These are phyloP conservation scores for Harpegnathos saltator DNA, from an alignment of 1,140 invertebrate genomes.

Conservation along the genomic window DNA sequence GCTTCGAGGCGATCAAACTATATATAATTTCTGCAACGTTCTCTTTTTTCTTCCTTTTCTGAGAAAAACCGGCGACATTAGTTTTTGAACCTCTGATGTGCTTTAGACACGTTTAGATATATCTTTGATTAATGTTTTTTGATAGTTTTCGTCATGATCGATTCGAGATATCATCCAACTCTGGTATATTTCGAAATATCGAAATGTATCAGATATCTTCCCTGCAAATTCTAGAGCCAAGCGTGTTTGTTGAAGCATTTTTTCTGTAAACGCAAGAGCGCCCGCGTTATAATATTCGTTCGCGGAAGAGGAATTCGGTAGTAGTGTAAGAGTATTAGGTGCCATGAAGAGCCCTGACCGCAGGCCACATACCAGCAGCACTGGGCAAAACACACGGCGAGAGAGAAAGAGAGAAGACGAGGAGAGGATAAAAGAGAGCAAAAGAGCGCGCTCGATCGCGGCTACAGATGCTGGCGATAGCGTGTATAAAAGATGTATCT, in stretches of 20 bases:
- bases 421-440: conserved; percentile 24
- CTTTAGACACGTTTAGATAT: no score
- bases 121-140: no score
- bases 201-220: no score
- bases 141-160: no score
- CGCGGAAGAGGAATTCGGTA: conserved; percentile 4
- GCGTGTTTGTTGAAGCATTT: no score
- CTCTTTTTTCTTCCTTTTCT: no score
- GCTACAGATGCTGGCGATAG: conserved; percentile 68
- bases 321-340: conserved; percentile 21
- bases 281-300: conserved; percentile 11
- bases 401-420: conserved; percentile 12
- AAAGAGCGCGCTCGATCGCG: conserved; percentile 60
- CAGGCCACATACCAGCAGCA: conserved; percentile 54
- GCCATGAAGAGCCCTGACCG: conserved; percentile 41
- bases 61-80: background rate
- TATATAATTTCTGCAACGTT: background rate
- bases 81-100: no score
- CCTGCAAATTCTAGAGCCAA: no score
- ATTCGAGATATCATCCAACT: no score
- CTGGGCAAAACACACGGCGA: conserved; percentile 44
- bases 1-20: background rate
- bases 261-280: background rate
- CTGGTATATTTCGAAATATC: no score
- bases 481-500: conserved; percentile 84